Base-by-base conservation (phyloP, 2,888 invertebrate species). In the Nomada flava region DNA sequence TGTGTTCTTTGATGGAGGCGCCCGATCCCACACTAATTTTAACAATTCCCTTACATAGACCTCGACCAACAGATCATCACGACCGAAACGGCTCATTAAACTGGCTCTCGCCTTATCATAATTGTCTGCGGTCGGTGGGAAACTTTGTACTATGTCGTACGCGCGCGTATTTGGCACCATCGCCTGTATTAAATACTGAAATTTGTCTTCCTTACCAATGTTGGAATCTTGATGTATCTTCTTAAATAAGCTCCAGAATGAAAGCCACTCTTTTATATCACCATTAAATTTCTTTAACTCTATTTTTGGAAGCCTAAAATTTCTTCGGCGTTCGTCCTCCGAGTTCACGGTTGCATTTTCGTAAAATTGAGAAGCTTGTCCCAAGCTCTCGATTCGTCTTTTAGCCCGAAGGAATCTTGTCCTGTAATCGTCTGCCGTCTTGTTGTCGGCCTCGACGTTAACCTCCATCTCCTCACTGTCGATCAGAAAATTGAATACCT, bases 11-110 rank as follows among this genome's bases (percentile, higher is more conserved):
- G n/a, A n/a, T n/a, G n/a, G n/a, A n/a, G n/a, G n/a, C n/a, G n/a
- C n/a, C n/a, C n/a, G n/a, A n/a, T n/a, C n/a, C n/a, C n/a, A 23
- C 13, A 78, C 73, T n/a, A 78, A 23, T 13, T n/a, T 60, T 13
- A 78, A 55, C 5, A 78, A 23, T 59, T 77, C 72, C 10, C 72
- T 50, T 11, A 65, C 29, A 42, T 72, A 77, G 7, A 65, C 59
- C 18, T 72, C 77, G 2, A 77, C 36, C 15, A 26, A 26, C 5
- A 77, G 15, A 20, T 77, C 77, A 2, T 67, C 77, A 18, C 77
- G 67, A 1, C 76, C 52, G 52, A 52, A 52, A 13, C 52, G 10
- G 18, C 18, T 52, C 13, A 18, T 52, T 18, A 52, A 52, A 20
- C 36, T 47, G 88, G 52, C 13, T 10, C 52, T 62, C 11, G 50